Evolutionary conservation across 2,113 vertebrate genomes (phyloP), one percentile per base, ranked within the genome.

Genomic region (Seriola aureovittata): DNA sequence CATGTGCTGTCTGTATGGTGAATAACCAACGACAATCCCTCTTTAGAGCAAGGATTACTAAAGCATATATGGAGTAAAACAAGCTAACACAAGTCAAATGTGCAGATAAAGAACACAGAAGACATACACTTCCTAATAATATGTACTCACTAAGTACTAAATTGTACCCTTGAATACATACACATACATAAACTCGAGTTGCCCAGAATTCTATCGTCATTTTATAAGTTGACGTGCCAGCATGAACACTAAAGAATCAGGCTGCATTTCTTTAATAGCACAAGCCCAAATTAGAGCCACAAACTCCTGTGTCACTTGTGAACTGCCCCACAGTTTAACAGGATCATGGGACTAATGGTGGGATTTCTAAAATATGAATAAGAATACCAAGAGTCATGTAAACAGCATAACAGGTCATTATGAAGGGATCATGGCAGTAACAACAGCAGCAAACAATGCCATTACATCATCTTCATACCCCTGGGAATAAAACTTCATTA

Each of bases 381-480:
- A 32, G 14, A 21, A 54, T 4, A 34, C 17, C 11, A 34, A 8
- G 23, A 29, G 4, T 40, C 46, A 40, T n/a, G 52, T 54, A 23
- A 54, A 54, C 52, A 54, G 0, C 19, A 52, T 36, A 59, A 12
- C 2, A 17, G 42, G 55, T 69, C 23, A 38, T 65, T 36, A 4
- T 73, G 32, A 80, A 68, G 21, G 16, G 5, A 60, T 66, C 6
- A 23, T 73, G 63, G 32, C 52, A 50, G 19, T 44, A 50, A 14
- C 9, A 66, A 44, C 50, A 14, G 4, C 17, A 3, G 17, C 52
- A 52, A 67, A 67, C 10, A 13, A 6, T 7, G 11, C 3, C 8
- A 8, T 3, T 42, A 29, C 46, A 42, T 42, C 34, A 16, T 71
- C 46, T 63, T 63, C 4, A 21, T 46, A 58, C 36, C 57, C 21